Evolutionary conservation across 2,888 invertebrate species (phyloP).

Genomic region (Saturnia japonica): DNA sequence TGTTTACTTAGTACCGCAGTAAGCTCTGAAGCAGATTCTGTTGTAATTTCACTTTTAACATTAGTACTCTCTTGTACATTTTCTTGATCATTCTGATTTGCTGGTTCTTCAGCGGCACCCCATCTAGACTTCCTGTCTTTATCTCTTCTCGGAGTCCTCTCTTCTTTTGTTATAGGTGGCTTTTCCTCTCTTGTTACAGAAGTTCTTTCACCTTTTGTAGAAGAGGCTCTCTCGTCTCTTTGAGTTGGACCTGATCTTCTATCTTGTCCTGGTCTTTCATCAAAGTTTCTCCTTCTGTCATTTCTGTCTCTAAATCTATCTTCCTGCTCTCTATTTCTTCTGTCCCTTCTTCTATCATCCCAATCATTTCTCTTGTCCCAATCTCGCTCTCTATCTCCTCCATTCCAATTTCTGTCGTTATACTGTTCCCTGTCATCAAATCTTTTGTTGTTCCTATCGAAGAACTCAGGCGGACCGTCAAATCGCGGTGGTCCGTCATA

Average conservation of each 20-base stretch:
- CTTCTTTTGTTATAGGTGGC: constrained; percentile 24
- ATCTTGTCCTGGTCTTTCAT: constrained; percentile 30
- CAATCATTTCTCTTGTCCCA: constrained; percentile 58
- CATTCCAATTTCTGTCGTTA: constrained; percentile 64
- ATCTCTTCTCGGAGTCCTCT: constrained; percentile 45
- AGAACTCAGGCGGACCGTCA: constrained; percentile 57
- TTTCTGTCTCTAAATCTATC: constrained; percentile 30
- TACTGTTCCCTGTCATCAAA: constrained; percentile 70
- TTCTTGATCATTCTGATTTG: constrained; percentile 21
- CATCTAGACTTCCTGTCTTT: constrained; percentile 73
- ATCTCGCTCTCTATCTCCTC: constrained; percentile 57
- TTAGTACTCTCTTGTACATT: constrained; percentile 14
- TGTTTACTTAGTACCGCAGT: constrained; percentile 16
- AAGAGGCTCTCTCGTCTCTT: constrained; percentile 24
- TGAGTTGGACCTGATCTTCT: constrained; percentile 25
- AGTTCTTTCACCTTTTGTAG: constrained; percentile 22
- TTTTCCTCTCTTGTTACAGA: constrained; percentile 29
- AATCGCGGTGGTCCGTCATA: constrained; percentile 53
- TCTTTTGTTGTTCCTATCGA: constrained; percentile 63
- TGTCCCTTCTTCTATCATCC: constrained; percentile 59
- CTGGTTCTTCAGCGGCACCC: constrained; percentile 61
- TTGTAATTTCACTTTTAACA: constrained; percentile 13
- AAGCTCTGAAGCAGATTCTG: constrained; percentile 23
- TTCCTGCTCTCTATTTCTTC: constrained; percentile 39
- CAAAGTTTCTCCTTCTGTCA: constrained; percentile 30